phyloP scores from a whole-genome alignment of 2,113 vertebrate genomes.

The Amphilophus citrinellus region DNA sequence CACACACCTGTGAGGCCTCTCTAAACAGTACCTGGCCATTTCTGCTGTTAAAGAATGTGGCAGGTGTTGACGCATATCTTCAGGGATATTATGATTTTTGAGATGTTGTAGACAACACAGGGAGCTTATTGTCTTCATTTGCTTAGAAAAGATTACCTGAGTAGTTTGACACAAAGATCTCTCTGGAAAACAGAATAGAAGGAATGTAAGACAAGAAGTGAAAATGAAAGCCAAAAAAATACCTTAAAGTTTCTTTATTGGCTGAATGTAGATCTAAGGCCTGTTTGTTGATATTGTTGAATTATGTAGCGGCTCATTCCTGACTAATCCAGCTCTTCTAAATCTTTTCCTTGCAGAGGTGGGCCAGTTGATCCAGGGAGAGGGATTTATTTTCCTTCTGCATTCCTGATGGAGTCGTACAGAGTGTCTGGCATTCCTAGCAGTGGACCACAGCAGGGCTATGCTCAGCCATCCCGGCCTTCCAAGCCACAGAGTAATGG shows the following conservation, averaged over 20 bases:
- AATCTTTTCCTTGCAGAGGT: conserved; percentile 75
- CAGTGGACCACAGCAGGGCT: conserved; percentile 81
- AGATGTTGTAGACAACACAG: conserved; percentile 18
- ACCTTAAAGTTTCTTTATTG: conserved; percentile 44
- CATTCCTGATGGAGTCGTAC: conserved; percentile 90
- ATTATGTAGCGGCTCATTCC: conserved; percentile 52
- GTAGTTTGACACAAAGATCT: neutral
- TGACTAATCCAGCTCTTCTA: conserved; percentile 54
- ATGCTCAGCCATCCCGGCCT: conserved; percentile 61
- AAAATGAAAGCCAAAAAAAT: conserved; percentile 33
- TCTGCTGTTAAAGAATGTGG: conserved; percentile 23
- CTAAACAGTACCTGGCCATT: conserved; percentile 15
- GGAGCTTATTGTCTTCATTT: conserved; percentile 24
- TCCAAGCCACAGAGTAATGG: conserved; percentile 78
- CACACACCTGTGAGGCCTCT: conserved; percentile 22
- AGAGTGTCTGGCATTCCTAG: conserved; percentile 82
- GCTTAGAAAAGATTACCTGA: conserved; percentile 15
- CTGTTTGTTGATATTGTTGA: conserved; percentile 37
- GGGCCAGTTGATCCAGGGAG: conserved; percentile 68
- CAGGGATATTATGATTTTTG: conserved; percentile 9
- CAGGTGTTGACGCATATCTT: conserved; percentile 41
- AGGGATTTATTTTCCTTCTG: conserved; percentile 75
- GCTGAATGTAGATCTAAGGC: conserved; percentile 16
- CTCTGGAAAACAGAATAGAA: conserved; percentile 12
- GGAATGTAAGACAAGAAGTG: conserved; percentile 5